phyloP scores from a whole-genome alignment of 37 sponge, comb jelly and placozoan genomes.

The Halisarca cf. caerulea region DNA sequence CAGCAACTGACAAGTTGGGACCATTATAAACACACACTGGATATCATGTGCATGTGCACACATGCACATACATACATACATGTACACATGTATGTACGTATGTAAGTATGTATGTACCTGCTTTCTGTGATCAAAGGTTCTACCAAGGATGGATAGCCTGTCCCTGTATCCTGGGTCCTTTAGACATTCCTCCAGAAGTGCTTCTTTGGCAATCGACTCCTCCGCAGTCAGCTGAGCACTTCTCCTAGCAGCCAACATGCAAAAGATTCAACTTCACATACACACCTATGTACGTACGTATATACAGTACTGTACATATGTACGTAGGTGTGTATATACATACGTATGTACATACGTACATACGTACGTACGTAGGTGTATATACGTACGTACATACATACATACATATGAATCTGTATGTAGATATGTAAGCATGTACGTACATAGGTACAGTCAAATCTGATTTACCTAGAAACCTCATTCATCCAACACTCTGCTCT shows the following conservation, averaged over 20 bases:
- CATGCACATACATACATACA: slow-evolving; percentile 13
- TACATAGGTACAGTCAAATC: no score
- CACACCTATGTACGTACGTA: not conserved
- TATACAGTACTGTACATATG: not conserved
- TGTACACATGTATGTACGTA: not conserved
- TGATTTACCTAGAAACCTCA: no score
- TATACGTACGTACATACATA: not conserved
- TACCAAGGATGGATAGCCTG: slow-evolving; percentile 81
- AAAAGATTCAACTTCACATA: not conserved
- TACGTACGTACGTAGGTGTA: not conserved
- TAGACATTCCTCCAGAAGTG: slow-evolving; percentile 80
- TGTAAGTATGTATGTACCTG: slow-evolving; percentile 39
- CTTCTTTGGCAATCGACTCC: slow-evolving; percentile 80
- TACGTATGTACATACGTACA: no score
- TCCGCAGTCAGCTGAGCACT: slow-evolving; percentile 66
- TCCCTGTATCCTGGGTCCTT: slow-evolving; percentile 86
- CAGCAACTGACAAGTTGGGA: no score
- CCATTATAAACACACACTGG: no score
- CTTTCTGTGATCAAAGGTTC: slow-evolving; percentile 74
- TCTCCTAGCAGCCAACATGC: not conserved
- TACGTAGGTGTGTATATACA: slow-evolving; percentile 1
- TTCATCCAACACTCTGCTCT: no score
- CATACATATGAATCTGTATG: not conserved
- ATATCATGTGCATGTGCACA: no score
- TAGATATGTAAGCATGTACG: no score